phyloP scores from a whole-genome alignment of 2,888 invertebrate species.

The Brachylomia viminalis region DNA sequence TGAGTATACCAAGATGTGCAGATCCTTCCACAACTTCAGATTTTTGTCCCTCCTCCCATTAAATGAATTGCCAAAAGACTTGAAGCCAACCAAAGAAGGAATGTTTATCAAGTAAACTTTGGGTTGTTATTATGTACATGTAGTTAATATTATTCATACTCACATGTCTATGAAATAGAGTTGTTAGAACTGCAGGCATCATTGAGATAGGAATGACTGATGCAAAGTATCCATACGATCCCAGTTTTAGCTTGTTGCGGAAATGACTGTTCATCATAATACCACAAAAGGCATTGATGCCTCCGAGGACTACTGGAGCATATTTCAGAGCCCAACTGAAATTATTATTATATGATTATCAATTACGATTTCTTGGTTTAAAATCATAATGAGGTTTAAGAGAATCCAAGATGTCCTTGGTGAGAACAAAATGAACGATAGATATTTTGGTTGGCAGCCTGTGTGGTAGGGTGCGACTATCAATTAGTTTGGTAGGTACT shows the following conservation, averaged over 20 bases:
- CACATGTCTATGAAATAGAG: constrained; percentile 91
- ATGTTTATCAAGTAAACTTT: neutral
- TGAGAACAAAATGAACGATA: neutral
- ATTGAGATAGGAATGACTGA: constrained; percentile 91
- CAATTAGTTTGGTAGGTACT: neutral
- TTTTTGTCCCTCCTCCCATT: neutral
- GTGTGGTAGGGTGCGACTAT: neutral
- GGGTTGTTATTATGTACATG: neutral
- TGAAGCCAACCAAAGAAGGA: neutral
- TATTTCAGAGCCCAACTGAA: constrained; percentile 88
- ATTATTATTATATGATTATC: neutral
- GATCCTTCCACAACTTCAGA: neutral
- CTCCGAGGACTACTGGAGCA: constrained; percentile 88
- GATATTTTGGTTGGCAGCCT: neutral
- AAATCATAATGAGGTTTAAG: neutral
- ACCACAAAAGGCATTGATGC: constrained; percentile 88
- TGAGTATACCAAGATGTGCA: neutral
- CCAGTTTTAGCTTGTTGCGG: constrained; percentile 91
- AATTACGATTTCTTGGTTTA: neutral
- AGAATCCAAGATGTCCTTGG: neutral
- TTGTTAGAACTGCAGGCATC: constrained; percentile 90
- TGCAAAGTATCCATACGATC: constrained; percentile 90
- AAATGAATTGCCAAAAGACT: neutral
- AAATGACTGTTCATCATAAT: constrained; percentile 92
- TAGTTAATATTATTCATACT: too few relatives aligned